Evolutionary conservation across 2,888 invertebrate genomes (phyloP), one percentile per base, ranked within the genome.

Genomic region (Cephus rjabovi): DNA sequence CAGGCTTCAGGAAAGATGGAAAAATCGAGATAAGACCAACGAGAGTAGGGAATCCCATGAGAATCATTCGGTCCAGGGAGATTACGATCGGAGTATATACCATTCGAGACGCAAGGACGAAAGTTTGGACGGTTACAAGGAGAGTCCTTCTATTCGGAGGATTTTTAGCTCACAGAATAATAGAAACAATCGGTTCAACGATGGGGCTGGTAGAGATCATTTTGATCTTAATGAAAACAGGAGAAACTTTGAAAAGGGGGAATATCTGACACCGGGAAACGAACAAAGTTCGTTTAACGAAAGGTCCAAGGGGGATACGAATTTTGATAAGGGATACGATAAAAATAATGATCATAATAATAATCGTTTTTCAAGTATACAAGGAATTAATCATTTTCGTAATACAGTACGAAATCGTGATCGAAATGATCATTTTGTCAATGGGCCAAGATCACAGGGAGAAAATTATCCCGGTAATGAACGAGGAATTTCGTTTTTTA

Each of bases 401-500:
- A 40, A 40, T 23, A 40, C 6, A 40, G 23, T 40, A 15, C 4
- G 23, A 15, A 40, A 23, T 23, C 2, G 9, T 56, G 6, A 56
- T 56, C 40, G 2, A 15, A 23, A 23, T 15, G 15, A 6, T 23
- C 2, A 23, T 9, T 56, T 56, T 15, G 40, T 23, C 23, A 23
- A 56, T 56, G 40, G 4, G 9, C 40, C 40, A 15, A 40, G 15
- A 1, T 40, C 4, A 40, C 40, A 40, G 40, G 40, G 15, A 40
- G 15, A 40, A 40, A 40, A 40, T 15, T 4, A 15, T 40, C 6
- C 15, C 15, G 12, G 69, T 35, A 75, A 34, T 4, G 23, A 33
- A 35, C 80, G 79, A 1, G 80, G 77, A 73, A 80, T 81, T 74
- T 73, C 77, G 75, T 75, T 75, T 9, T 23, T 70, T 75, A 30